These are phyloP conservation scores for Nymphicus hollandicus DNA, from an alignment of 2,113 vertebrate genomes.

Conservation along the genomic window DNA sequence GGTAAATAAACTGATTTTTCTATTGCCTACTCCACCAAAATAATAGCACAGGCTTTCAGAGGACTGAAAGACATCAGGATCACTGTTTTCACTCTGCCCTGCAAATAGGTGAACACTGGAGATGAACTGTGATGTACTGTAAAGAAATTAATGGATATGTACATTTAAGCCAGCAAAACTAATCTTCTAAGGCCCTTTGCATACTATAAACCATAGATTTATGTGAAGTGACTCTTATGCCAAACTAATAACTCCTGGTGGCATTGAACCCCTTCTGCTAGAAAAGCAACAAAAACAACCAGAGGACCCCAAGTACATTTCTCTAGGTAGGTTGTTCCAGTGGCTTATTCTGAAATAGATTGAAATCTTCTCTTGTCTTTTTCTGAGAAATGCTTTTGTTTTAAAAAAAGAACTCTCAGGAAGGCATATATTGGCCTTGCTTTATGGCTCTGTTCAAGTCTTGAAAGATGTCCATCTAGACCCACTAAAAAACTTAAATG, in stretches of 20 bases:
- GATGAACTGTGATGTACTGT: neutral
- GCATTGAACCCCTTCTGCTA: neutral
- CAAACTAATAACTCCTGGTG: neutral
- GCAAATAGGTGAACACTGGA: neutral
- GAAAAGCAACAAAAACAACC: neutral
- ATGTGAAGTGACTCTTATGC: neutral
- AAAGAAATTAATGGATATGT: neutral
- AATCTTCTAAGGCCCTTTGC: neutral
- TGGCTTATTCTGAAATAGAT: neutral
- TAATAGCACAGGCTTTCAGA: neutral
- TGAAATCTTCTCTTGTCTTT: neutral
- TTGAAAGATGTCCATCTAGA: neutral
- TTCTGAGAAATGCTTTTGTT: neutral
- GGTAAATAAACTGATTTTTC: neutral
- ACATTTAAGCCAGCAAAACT: neutral
- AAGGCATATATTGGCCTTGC: neutral
- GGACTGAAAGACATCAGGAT: neutral
- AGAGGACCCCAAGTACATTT: neutral
- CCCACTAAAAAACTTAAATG: neutral
- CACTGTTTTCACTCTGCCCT: neutral
- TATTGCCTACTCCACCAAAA: neutral
- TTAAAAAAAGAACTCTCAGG: neutral
- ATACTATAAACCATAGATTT: neutral
- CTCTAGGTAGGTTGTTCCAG: neutral
- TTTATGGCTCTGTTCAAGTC: neutral